Evolutionary conservation across 1,140 invertebrate genomes (phyloP).

Genomic region (Akabosia matsudoensis): DNA sequence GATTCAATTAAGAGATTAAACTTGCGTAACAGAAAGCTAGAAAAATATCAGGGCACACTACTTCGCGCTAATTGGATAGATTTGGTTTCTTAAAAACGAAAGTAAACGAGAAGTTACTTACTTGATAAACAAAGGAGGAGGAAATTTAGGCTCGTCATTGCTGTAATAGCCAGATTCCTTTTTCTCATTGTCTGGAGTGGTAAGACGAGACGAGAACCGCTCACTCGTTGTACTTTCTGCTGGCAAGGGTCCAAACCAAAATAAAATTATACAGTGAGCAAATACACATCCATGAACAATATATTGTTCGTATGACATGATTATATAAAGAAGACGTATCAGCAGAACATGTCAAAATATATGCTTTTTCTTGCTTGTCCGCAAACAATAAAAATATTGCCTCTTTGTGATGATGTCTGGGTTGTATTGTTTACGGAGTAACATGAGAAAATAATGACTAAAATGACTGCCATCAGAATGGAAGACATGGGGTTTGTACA

Average conservation of each 20-base stretch:
- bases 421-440: neutral
- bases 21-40: neutral
- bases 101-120: constrained; percentile 12
- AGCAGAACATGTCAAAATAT: too few relatives aligned
- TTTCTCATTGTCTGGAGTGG: constrained; percentile 46
- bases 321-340: too few relatives aligned
- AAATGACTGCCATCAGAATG: neutral
- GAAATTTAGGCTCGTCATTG: constrained; percentile 42
- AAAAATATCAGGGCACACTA: too few relatives aligned
- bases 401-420: neutral
- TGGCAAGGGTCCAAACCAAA: neutral
- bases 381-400: too few relatives aligned
- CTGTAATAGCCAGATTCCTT: constrained; percentile 45
- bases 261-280: neutral
- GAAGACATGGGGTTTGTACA: neutral
- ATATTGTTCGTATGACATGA: too few relatives aligned
- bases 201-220: constrained; percentile 39
- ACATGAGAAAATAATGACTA: constrained; percentile 14
- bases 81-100: neutral
- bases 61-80: too few relatives aligned
- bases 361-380: too few relatives aligned
- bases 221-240: constrained; percentile 46
- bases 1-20: neutral
- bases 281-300: too few relatives aligned
- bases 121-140: constrained; percentile 45